Conservation (phyloP, 2,797 vertebrate genomes). For the Cheirogaleus major region DNA sequence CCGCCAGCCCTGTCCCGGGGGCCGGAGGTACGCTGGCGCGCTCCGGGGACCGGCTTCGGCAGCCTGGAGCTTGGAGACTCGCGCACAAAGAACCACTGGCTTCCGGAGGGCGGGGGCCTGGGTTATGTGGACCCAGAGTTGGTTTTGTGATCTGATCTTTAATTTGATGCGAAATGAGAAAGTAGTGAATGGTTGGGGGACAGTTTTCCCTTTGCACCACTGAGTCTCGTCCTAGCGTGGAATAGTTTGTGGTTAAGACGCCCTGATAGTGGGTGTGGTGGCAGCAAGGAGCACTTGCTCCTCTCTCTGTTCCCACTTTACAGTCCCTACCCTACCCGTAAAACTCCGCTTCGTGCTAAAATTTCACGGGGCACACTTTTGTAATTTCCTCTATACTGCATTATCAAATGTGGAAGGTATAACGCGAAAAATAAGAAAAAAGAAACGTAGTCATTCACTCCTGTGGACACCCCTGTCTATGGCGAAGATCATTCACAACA, state of each 20-base stretch:
- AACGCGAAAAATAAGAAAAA: background rate
- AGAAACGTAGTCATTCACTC: background rate
- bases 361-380: background rate
- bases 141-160: background rate
- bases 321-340: background rate
- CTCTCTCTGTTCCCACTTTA: background rate
- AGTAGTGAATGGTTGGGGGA: rapidly evolving
- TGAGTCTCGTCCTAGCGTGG: background rate
- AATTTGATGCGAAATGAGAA: too few species aligned
- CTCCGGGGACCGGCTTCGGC: background rate
- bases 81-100: background rate
- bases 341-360: background rate
- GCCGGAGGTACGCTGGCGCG: rapidly evolving
- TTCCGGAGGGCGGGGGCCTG: too few species aligned
- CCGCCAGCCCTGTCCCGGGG: too few species aligned
- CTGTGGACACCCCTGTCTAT: background rate
- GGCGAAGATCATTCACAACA: background rate
- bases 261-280: background rate
- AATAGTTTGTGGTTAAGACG: background rate
- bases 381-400: background rate
- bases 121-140: too few species aligned
- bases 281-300: background rate
- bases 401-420: background rate
- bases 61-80: rapidly evolving
- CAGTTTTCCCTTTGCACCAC: background rate